Evolutionary conservation across 35 echinoderm and acorn worm genomes (phyloP).

Genomic region (Heliocidaris tuberculata): DNA sequence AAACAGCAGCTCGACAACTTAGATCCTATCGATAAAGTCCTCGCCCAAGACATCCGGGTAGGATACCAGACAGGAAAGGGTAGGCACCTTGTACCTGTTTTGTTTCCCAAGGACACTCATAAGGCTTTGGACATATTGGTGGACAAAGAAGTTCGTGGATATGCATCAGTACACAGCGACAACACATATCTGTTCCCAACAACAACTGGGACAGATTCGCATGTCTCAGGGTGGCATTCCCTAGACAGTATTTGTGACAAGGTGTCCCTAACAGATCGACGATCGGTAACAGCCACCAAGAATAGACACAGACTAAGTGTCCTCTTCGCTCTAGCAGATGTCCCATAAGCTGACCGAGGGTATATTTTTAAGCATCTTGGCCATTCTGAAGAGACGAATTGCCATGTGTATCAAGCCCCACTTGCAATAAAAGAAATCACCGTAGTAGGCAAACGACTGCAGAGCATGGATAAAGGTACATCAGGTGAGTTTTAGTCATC

Average conservation of each 20-base stretch:
- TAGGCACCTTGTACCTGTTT: too few relatives aligned
- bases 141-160: too few relatives aligned
- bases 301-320: too few relatives aligned
- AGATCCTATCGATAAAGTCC: slow-evolving; percentile 28
- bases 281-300: too few relatives aligned
- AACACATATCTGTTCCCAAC: not conserved
- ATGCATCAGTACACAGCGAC: too few relatives aligned
- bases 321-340: too few relatives aligned
- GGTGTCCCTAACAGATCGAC: not conserved
- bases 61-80: too few relatives aligned
- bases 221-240: not conserved
- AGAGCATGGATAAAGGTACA: not conserved
- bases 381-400: not conserved
- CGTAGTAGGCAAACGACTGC: not conserved
- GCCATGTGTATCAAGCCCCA: not conserved
- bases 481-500: slow-evolving; percentile 9
- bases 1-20: slow-evolving; percentile 28
- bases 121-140: too few relatives aligned
- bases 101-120: too few relatives aligned
- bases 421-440: not conserved
- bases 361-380: not conserved
- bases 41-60: slow-evolving; percentile 11
- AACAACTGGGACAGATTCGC: not conserved
- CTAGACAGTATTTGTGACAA: not conserved
- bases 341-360: not conserved